phyloP scores from a whole-genome alignment of 2,113 vertebrate genomes.

The Sebastes fasciatus region DNA sequence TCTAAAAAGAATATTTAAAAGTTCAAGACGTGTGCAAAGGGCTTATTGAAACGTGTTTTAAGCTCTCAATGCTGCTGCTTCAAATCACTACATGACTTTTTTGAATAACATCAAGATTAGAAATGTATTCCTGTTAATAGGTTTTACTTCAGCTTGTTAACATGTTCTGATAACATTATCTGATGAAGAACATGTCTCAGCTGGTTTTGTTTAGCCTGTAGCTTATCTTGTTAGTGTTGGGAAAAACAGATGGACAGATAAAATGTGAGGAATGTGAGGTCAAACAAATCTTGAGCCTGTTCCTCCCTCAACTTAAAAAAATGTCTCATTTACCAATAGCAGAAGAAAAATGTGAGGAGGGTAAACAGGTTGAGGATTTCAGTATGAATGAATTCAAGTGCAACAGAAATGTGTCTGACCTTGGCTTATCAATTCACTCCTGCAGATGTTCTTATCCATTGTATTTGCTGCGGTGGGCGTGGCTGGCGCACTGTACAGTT shows the following conservation, averaged over 20 bases:
- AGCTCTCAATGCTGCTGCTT: background rate
- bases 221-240: background rate
- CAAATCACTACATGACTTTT: background rate
- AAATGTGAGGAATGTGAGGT: constrained; percentile 11
- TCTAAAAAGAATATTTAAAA: background rate
- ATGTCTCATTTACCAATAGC: background rate
- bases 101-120: background rate
- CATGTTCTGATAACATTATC: background rate
- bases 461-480: constrained; percentile 83
- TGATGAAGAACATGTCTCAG: background rate
- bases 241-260: background rate
- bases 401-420: constrained; percentile 3
- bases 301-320: background rate
- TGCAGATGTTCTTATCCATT: constrained; percentile 88
- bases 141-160: background rate
- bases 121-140: background rate
- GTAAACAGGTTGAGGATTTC: too few relatives aligned
- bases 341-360: background rate
- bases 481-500: constrained; percentile 81
- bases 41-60: constrained; percentile 4
- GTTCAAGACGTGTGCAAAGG: background rate
- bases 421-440: background rate
- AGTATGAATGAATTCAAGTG: background rate
- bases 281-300: background rate
- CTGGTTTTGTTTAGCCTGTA: background rate